phyloP scores from a whole-genome alignment of 2,888 invertebrate genomes.

The Imbricaverruca yamaguchii region DNA sequence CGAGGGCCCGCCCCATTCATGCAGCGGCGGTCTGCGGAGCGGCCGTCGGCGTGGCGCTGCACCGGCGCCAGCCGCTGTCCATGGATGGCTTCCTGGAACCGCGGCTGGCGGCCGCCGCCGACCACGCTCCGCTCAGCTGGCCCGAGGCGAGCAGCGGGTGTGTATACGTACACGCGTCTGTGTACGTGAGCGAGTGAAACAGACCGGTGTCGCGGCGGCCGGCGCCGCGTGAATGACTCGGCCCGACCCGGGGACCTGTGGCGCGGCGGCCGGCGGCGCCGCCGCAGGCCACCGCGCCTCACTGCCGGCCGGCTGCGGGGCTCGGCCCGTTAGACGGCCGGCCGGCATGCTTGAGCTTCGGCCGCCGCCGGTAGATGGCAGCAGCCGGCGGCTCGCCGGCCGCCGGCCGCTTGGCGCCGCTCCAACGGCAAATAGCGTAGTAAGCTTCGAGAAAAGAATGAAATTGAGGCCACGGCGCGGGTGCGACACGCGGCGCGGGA shows the following conservation, averaged over 20 bases:
- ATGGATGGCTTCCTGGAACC: neutral
- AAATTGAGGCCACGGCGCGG: neutral
- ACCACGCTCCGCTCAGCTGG: too few relatives aligned
- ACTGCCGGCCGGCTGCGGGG: neutral
- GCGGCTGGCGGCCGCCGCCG: neutral
- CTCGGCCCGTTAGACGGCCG: neutral
- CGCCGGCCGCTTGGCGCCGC: neutral
- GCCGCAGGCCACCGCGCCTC: neutral
- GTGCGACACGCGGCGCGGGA: neutral
- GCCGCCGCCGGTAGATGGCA: neutral
- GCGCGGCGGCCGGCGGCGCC: neutral
- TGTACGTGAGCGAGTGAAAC: too few relatives aligned
- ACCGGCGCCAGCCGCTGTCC: neutral
- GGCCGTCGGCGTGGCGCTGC: neutral
- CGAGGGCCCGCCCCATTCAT: too few relatives aligned
- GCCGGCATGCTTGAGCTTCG: neutral
- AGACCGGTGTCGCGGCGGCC: too few relatives aligned
- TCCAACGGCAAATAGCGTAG: slow-evolving; percentile 17
- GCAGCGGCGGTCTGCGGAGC: too few relatives aligned
- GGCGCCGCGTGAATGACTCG: too few relatives aligned
- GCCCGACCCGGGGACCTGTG: neutral
- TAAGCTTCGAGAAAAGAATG: slow-evolving; percentile 18
- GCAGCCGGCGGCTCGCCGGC: neutral
- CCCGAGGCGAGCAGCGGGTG: too few relatives aligned
- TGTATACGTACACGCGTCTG: too few relatives aligned